Evolutionary conservation across 1,140 invertebrate genomes (phyloP).

Genomic region (Leguminivora glycinivorella): DNA sequence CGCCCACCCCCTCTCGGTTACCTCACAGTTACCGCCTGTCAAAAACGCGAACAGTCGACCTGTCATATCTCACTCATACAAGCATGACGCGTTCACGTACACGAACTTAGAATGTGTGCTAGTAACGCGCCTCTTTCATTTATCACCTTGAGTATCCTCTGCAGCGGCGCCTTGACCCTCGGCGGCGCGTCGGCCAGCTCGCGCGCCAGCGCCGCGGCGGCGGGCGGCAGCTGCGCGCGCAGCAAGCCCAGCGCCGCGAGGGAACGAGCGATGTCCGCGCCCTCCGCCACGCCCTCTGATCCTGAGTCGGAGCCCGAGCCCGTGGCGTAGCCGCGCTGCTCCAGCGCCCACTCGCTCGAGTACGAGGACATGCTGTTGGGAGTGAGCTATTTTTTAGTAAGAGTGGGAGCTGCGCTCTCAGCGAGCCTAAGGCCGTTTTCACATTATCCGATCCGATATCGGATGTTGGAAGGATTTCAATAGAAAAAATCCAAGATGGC

Average conservation of each 20-base stretch:
- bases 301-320: slow-evolving; percentile 40
- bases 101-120: too few relatives aligned
- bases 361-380: background rate
- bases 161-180: slow-evolving; percentile 43
- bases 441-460: too few relatives aligned
- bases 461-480: too few relatives aligned
- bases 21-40: too few relatives aligned
- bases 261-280: slow-evolving; percentile 57
- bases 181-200: slow-evolving; percentile 52
- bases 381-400: background rate
- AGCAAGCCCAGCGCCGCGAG: slow-evolving; percentile 58
- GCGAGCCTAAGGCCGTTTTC: too few relatives aligned
- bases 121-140: too few relatives aligned
- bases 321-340: slow-evolving; percentile 33
- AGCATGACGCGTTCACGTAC: too few relatives aligned
- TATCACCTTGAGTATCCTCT: slow-evolving; percentile 57
- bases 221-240: slow-evolving; percentile 56
- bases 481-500: too few relatives aligned
- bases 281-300: slow-evolving; percentile 55
- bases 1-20: too few relatives aligned
- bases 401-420: background rate
- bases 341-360: slow-evolving; percentile 31
- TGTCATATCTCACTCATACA: too few relatives aligned
- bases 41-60: too few relatives aligned
- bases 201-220: slow-evolving; percentile 47